Conservation (phyloP, 2,797 vertebrate genomes). For the Agapornis canus region DNA sequence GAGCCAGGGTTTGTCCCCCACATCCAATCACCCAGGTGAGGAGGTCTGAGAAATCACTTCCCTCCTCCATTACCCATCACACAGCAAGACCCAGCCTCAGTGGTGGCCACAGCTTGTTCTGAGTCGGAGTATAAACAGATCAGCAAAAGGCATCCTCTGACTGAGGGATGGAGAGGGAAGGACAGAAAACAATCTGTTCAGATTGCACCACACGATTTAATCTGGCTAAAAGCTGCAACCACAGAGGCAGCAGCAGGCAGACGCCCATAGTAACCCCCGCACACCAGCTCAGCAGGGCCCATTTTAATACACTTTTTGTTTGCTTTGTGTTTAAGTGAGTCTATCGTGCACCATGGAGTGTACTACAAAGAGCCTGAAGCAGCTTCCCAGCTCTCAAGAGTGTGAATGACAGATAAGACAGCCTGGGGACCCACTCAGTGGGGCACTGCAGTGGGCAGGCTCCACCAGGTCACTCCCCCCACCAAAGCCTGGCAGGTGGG, state of each 20-base stretch:
- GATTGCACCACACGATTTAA: not conserved
- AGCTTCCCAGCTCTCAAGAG: not conserved
- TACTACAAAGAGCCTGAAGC: not conserved
- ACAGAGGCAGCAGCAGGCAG: not conserved
- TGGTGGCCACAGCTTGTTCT: rapidly evolving
- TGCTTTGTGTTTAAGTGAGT: not conserved
- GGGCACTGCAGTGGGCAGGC: not conserved
- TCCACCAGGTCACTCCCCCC: not conserved
- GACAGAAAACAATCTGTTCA: not conserved
- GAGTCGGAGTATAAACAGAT: not conserved
- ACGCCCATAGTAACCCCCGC: not conserved
- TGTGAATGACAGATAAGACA: not conserved
- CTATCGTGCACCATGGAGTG: not conserved
- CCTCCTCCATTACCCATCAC: not conserved
- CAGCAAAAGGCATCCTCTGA: not conserved
- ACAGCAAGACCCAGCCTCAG: not conserved
- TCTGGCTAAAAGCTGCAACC: slow-evolving; percentile 2
- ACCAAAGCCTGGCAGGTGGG: not conserved
- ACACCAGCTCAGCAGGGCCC: slow-evolving; percentile 7
- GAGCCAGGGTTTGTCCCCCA: not conserved
- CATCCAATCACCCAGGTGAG: not conserved
- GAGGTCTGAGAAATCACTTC: not conserved
- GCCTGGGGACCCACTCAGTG: not conserved
- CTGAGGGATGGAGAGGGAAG: not conserved
- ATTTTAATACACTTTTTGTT: slow-evolving; percentile 9